Percentiles rank a stretch among this genome's conserved stretches.
phyloP scores from a whole-genome alignment of 2,113 vertebrate species.

The Tragelaphus strepsiceros region DNA sequence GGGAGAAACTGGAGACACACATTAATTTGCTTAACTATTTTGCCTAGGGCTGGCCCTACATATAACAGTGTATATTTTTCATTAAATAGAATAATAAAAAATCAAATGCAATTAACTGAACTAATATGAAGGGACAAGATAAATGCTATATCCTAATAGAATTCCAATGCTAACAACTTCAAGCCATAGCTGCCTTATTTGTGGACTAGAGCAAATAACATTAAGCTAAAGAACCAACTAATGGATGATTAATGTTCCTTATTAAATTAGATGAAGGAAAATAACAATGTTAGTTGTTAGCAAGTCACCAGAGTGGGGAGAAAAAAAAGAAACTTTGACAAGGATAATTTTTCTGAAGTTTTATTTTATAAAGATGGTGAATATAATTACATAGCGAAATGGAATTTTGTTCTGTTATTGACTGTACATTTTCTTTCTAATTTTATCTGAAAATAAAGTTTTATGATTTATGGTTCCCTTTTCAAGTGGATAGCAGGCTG shows the following conservation, averaged over 20 bases:
- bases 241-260: constrained; percentile 73
- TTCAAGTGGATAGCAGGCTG: not conserved
- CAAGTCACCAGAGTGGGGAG: constrained; percentile 35
- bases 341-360: constrained; percentile 64
- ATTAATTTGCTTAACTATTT: constrained; percentile 63
- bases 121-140: constrained; percentile 65
- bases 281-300: constrained; percentile 66
- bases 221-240: constrained; percentile 63
- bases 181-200: constrained; percentile 64
- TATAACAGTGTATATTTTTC: constrained; percentile 58
- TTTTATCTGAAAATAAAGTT: constrained; percentile 27
- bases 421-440: constrained; percentile 15
- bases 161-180: constrained; percentile 72
- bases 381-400: constrained; percentile 58
- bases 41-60: constrained; percentile 36
- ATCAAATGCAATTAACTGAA: constrained; percentile 71
- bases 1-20: constrained; percentile 18
- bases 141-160: constrained; percentile 66
- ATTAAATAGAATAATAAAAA: constrained; percentile 62
- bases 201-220: constrained; percentile 62
- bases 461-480: not conserved
- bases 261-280: constrained; percentile 69
- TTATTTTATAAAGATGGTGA: constrained; percentile 60
- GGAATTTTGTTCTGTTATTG: constrained; percentile 27
- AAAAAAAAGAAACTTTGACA: constrained; percentile 47